A percentile compares a stretch with the other conserved stretches of the same genome.
These are phyloP conservation scores for Merops nubicus DNA, from an alignment of 2,113 vertebrate genomes.

Conservation along the genomic window DNA sequence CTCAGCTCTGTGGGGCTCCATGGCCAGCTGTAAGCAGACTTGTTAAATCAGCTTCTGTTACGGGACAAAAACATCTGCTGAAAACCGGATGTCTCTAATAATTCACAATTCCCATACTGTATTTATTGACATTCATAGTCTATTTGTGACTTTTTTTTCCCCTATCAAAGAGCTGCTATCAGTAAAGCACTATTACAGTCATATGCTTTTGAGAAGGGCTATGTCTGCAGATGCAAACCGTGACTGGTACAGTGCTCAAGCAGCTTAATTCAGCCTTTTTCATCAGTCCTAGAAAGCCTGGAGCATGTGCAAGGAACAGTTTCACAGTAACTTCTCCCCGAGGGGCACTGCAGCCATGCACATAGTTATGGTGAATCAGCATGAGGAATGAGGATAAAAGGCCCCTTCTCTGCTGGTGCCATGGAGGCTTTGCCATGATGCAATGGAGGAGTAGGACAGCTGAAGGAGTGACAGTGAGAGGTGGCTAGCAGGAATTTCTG, in stretches of 20 bases:
- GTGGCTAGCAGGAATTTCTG: neutral
- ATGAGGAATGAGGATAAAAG: neutral
- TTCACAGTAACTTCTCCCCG: neutral
- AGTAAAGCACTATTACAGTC: constrained; percentile 42
- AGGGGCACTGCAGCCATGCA: neutral
- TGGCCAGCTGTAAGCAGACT: constrained; percentile 59
- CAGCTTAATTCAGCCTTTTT: neutral
- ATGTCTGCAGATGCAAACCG: neutral
- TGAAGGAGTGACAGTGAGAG: neutral
- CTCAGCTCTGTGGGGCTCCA: constrained; percentile 26
- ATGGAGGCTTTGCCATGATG: neutral
- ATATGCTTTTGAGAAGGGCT: constrained; percentile 9
- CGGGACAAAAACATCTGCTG: constrained; percentile 70
- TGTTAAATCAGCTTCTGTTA: constrained; percentile 67
- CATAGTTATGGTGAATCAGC: neutral
- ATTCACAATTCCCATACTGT: constrained; percentile 43
- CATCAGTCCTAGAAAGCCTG: neutral
- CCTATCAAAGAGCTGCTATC: constrained; percentile 44
- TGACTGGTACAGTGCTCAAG: neutral
- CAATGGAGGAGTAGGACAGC: neutral
- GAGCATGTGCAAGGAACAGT: neutral
- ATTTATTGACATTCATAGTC: constrained; percentile 47
- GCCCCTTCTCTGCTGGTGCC: neutral
- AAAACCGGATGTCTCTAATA: constrained; percentile 55
- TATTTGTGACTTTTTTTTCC: neutral